Evolutionary conservation across 2,113 vertebrate species (phyloP), one percentile per base, ranked within the genome.

Genomic region (Chaetorhynchus papuensis): DNA sequence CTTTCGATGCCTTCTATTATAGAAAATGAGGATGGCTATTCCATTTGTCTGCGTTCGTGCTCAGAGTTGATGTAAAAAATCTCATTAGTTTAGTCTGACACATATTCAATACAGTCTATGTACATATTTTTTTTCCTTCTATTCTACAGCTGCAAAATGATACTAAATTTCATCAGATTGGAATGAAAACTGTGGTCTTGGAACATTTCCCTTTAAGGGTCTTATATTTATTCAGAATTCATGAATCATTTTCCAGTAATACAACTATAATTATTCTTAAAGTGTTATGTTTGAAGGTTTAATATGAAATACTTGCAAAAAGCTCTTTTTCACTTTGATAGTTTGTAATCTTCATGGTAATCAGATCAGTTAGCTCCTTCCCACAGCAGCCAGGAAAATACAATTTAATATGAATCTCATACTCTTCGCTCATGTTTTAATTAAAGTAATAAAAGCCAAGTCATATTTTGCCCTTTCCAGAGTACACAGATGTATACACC

Each of bases 251-350:
- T 97, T 98, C 96, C 96, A 97, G 97, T 98, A 98, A 97, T 97
- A 96, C 94, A 94, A 95, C 96, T 96, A 88, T 98, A 98, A 98
- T 98, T 98, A 98, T 98, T 98, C 97, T 98, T 98, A 98, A 98
- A 98, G 97, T 98, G 97, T 94, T 96, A 98, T 97, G 98, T 98
- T 98, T 98, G 98, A 97, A 98, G 95, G 96, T 98, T 98, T 97
- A 97, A 98, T 98, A 97, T 91, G 97, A 98, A 98, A 98, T 96
- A 97, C 96, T 98, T 87, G 96, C 98, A 97, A 97, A 98, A 96
- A 97, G 94, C 97, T 97, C 96, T 97, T 98, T 98, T 98, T 98
- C 95, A 97, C 97, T 97, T 96, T 97, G 97, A 98, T 97, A 97
- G 97, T 97, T 97, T 96, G 97, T 97, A 98, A 98, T 98, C 98